Base-by-base conservation (phyloP, 2,797 vertebrate species). In the Vultur gryphus region DNA sequence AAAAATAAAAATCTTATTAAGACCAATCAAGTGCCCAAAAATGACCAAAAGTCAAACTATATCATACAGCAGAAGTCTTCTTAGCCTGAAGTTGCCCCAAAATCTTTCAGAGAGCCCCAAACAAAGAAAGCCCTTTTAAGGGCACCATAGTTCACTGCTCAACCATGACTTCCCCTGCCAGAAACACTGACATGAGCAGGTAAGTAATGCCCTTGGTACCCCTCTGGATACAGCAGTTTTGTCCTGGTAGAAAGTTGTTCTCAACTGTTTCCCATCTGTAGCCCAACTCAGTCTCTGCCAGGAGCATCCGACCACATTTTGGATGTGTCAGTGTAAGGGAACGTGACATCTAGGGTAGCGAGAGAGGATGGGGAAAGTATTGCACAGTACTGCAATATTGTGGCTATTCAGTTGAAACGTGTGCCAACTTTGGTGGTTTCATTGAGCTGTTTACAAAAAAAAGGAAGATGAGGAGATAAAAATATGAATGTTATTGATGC, bases 371-470 rank as follows among this genome's bases (percentile, higher is more conserved):
- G 16, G 55, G 83, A 87, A 97, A 91, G 58, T 37, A n/a, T 90
- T 94, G 77, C 94, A 82, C 15, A 48, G 62, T 23, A 18, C 3
- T 4, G 35, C 62, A 86, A 9, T 28, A 13, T 16, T 91, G 83
- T 62, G 90, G 94, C 86, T 92, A 54, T 90, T 95, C 94, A 46
- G 92, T 92, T 94, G 84, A 84, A 89, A 79, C 59, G 64, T 0
- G 2, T 93, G 84, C 24, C 65, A 58, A 20, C 31, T 81, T 69
- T 70, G 61, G 85, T 25, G 35, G 84, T 93, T 95, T 96, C 55
- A 69, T 4, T 43, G 20, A 70, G 31, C 18, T 94, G 35, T 76
- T 95, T 69, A 54, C 26, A 41, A 4, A 9, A 16, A 18, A 87
- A 85, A 76, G 28, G 21, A 67, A 91, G 55, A 64, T 66, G 29